Conservation (phyloP, 2,113 vertebrate species). For the Tachysurus vachellii region DNA sequence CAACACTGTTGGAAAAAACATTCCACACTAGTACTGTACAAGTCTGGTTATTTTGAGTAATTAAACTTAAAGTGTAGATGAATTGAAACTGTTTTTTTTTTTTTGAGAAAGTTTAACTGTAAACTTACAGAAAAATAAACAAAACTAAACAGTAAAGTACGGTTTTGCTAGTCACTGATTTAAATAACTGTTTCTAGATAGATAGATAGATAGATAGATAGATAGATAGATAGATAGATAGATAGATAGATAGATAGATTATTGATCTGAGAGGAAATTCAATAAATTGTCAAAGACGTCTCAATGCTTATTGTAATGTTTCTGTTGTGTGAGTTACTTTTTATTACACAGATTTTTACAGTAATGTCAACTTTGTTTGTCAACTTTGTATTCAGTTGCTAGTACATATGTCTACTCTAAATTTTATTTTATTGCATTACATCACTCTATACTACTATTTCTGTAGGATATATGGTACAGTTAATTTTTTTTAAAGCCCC, state of each 20-base stretch:
- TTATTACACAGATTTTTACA: background rate
- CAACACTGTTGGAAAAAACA: background rate
- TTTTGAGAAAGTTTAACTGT: background rate
- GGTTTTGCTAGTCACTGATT: too few relatives aligned
- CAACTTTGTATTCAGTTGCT: background rate
- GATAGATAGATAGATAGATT: too few relatives aligned
- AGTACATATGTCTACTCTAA: background rate
- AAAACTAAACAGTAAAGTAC: too few relatives aligned
- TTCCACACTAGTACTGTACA: background rate
- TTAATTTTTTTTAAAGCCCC: conserved; percentile 62
- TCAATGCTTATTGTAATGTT: background rate
- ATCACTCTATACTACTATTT: background rate
- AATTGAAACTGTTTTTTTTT: background rate
- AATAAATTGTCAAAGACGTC: too few relatives aligned
- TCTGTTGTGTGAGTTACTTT: background rate
- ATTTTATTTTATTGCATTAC: background rate
- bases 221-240: too few relatives aligned
- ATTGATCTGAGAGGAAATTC: too few relatives aligned
- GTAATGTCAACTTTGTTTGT: background rate
- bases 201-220: too few relatives aligned
- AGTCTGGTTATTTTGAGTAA: background rate
- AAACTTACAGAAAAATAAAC: background rate
- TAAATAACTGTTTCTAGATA: too few relatives aligned
- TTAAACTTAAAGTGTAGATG: background rate
- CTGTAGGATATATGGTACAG: background rate